phyloP scores from a whole-genome alignment of 2,888 invertebrate genomes.

The Phaonia tiefii region DNA sequence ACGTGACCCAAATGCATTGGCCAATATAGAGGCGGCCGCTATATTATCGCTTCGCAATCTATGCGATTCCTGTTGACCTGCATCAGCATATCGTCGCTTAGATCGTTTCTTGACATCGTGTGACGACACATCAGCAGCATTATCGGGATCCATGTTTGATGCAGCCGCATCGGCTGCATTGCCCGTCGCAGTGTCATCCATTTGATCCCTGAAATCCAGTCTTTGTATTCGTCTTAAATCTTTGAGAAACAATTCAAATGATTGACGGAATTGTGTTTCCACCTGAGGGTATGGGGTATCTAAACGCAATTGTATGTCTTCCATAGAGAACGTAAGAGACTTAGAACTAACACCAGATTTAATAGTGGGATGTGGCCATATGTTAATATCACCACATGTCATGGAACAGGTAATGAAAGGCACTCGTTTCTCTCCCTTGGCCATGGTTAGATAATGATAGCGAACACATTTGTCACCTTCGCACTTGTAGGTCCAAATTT shows the following conservation, averaged over 20 bases:
- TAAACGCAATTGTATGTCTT: slow-evolving; percentile 75
- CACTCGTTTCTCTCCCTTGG: slow-evolving; percentile 79
- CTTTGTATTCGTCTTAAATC: slow-evolving; percentile 78
- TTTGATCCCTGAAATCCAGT: slow-evolving; percentile 69
- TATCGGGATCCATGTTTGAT: slow-evolving; percentile 14
- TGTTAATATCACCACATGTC: slow-evolving; percentile 86
- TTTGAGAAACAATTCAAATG: slow-evolving; percentile 77
- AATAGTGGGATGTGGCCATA: slow-evolving; percentile 91
- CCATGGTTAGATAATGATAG: slow-evolving; percentile 78
- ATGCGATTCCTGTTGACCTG: slow-evolving; percentile 58
- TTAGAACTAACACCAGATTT: slow-evolving; percentile 85
- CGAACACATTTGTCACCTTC: slow-evolving; percentile 87
- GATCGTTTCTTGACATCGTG: slow-evolving; percentile 49
- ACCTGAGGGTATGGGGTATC: slow-evolving; percentile 76
- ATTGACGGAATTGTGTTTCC: slow-evolving; percentile 73
- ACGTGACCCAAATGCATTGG: slow-evolving; percentile 70
- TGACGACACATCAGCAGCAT: slow-evolving; percentile 49
- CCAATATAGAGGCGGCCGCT: slow-evolving; percentile 67
- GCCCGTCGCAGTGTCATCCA: slow-evolving; percentile 19
- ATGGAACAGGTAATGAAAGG: slow-evolving; percentile 89
- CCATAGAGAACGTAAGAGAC: slow-evolving; percentile 82
- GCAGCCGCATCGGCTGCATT: background rate
- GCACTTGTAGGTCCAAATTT: slow-evolving; percentile 90
- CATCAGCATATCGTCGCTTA: slow-evolving; percentile 58
- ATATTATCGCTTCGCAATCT: slow-evolving; percentile 57